A percentile compares a stretch with the other conserved stretches of the same genome.
These are phyloP conservation scores for Lithophane ornitopus DNA, from an alignment of 2,888 invertebrate genomes.

Conservation along the genomic window DNA sequence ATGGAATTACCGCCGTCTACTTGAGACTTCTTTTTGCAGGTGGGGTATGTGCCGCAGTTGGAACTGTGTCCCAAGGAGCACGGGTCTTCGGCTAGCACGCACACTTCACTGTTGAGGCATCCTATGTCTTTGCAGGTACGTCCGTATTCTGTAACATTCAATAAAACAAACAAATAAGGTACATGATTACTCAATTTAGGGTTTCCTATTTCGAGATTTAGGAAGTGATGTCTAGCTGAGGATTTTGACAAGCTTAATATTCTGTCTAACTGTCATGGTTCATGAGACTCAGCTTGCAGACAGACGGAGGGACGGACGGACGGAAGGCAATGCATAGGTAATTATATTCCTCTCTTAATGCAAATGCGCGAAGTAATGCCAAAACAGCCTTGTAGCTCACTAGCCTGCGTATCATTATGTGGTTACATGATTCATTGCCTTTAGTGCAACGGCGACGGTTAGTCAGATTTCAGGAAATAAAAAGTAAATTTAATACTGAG, in stretches of 20 bases:
- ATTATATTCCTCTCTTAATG: background rate
- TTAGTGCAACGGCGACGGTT: constrained; percentile 8
- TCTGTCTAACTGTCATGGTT: no score
- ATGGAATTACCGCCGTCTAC: constrained; percentile 81
- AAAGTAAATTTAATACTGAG: background rate
- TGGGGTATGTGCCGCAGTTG: constrained; percentile 93
- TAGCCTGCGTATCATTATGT: background rate
- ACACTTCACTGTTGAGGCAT: constrained; percentile 93
- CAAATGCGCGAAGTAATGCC: background rate
- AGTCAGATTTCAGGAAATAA: constrained; percentile 27
- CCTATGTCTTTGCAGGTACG: constrained; percentile 95
- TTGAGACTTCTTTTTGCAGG: constrained; percentile 91
- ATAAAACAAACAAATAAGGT: constrained; percentile 25
- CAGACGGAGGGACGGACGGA: no score
- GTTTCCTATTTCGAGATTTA: constrained; percentile 6
- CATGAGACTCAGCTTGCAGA: no score
- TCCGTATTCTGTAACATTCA: constrained; percentile 93
- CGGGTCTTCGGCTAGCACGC: constrained; percentile 93
- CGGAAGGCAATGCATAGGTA: background rate
- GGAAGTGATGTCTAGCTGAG: background rate
- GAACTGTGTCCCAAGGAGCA: constrained; percentile 91
- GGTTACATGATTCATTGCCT: constrained; percentile 33
- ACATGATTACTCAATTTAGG: background rate
- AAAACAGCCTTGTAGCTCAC: background rate
- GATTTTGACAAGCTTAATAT: background rate